These are phyloP conservation scores for Acromyrmex echinatior DNA, from an alignment of 1,140 invertebrate genomes.

Conservation along the genomic window DNA sequence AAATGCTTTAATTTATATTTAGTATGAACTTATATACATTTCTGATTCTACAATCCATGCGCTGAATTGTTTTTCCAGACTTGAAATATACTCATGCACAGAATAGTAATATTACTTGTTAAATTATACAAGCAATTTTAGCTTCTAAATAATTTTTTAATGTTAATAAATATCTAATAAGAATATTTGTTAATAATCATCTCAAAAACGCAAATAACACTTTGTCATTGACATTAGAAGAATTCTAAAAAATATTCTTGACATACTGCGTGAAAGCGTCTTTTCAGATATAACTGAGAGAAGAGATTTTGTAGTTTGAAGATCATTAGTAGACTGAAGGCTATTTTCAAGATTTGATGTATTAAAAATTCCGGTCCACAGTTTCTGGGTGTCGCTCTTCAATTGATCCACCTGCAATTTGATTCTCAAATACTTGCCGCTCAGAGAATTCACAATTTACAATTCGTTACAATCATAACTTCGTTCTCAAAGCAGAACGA, in stretches of 20 bases:
- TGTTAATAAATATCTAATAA: too few relatives aligned
- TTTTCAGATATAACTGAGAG: constrained; percentile 83
- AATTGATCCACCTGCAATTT: constrained; percentile 78
- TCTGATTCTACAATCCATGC: too few relatives aligned
- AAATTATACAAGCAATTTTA: too few relatives aligned
- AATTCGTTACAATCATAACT: constrained; percentile 67
- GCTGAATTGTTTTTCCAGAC: too few relatives aligned
- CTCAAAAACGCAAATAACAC: too few relatives aligned
- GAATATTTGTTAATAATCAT: too few relatives aligned
- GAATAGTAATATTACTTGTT: too few relatives aligned
- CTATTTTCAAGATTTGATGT: constrained; percentile 75
- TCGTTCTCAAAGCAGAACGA: constrained; percentile 83
- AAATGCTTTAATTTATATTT: too few relatives aligned
- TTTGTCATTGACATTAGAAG: neutral
- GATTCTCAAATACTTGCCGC: neutral
- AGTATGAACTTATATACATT: too few relatives aligned
- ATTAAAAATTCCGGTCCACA: constrained; percentile 80
- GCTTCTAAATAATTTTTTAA: too few relatives aligned
- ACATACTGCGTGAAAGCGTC: constrained; percentile 83
- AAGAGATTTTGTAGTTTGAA: constrained; percentile 81
- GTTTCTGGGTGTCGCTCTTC: constrained; percentile 79
- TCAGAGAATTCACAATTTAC: neutral
- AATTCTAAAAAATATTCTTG: constrained; percentile 12
- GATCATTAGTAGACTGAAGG: constrained; percentile 75
- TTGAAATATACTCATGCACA: too few relatives aligned